phyloP scores from a whole-genome alignment of 1,140 invertebrate genomes.

The Anoplolepis gracilipes region DNA sequence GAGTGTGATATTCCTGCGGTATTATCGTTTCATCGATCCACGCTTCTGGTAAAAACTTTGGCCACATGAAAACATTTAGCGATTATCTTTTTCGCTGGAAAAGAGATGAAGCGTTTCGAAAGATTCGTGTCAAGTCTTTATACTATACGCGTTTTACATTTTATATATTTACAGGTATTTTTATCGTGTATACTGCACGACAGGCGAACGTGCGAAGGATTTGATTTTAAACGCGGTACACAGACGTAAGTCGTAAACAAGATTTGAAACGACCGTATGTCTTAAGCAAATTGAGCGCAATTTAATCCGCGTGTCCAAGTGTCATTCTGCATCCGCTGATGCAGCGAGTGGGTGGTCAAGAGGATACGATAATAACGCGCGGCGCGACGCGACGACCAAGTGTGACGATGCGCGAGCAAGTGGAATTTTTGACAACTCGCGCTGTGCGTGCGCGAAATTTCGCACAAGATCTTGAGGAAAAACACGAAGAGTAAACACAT shows the following conservation, averaged over 20 bases:
- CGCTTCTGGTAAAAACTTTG: constrained; percentile 6
- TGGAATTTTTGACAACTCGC: not conserved
- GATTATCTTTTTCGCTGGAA: not conserved
- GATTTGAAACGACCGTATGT: constrained; percentile 4
- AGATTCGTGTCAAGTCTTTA: not conserved
- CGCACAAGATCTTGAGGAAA: not conserved
- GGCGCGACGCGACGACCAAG: not conserved
- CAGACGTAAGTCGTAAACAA: not conserved
- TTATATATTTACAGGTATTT: not conserved
- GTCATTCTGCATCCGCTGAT: constrained; percentile 33
- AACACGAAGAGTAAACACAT: not conserved
- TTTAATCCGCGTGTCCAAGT: constrained; percentile 39
- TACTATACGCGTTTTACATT: not conserved
- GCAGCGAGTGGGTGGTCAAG: constrained; percentile 41
- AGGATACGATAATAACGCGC: constrained; percentile 23
- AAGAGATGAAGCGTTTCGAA: not conserved
- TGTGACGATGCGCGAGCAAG: not conserved
- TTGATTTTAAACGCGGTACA: not conserved
- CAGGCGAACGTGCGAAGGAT: not conserved
- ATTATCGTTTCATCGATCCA: constrained; percentile 46
- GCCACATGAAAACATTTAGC: constrained; percentile 12
- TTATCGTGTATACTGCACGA: not conserved
- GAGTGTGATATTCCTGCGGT: constrained; percentile 14
- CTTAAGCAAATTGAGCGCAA: constrained; percentile 39
- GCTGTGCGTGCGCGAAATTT: not conserved